Evolutionary conservation across 2,888 invertebrate species (phyloP).

Genomic region (Nebria brevicollis): DNA sequence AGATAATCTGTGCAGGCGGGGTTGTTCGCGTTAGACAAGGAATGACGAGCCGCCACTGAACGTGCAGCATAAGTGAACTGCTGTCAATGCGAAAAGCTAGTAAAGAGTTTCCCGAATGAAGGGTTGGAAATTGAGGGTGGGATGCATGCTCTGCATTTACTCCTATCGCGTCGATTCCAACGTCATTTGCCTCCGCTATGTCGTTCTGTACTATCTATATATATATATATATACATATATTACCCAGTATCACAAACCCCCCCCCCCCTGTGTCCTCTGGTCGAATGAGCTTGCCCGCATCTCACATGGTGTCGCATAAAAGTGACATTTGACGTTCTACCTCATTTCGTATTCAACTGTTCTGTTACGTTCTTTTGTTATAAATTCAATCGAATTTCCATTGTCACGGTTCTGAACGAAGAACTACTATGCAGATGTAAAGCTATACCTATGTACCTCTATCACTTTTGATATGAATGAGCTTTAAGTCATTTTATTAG

Average conservation of each 20-base stretch:
- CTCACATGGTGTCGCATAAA: slow-evolving; percentile 31
- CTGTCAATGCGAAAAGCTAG: slow-evolving; percentile 29
- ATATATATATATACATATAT: neutral
- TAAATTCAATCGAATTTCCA: slow-evolving; percentile 36
- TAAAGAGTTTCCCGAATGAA: slow-evolving; percentile 14
- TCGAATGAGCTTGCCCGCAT: slow-evolving; percentile 10
- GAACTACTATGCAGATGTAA: slow-evolving; percentile 37
- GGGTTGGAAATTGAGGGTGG: slow-evolving; percentile 9
- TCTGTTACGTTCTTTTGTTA: slow-evolving; percentile 37
- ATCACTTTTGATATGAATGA: neutral
- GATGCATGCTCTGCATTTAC: slow-evolving; percentile 23
- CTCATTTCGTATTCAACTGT: slow-evolving; percentile 39
- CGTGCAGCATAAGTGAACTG: slow-evolving; percentile 27
- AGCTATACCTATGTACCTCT: neutral
- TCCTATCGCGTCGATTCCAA: neutral
- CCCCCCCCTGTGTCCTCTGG: neutral
- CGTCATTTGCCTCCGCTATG: neutral
- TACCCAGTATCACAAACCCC: neutral
- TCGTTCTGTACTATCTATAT: neutral
- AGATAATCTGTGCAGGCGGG: neutral
- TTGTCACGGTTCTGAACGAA: slow-evolving; percentile 22
- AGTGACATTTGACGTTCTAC: slow-evolving; percentile 39
- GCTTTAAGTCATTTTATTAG: neutral
- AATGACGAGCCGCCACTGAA: slow-evolving; percentile 26
- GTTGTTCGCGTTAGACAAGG: neutral